phyloP scores from a whole-genome alignment of 2,888 invertebrate genomes.

The Tanypteryx hageni region DNA sequence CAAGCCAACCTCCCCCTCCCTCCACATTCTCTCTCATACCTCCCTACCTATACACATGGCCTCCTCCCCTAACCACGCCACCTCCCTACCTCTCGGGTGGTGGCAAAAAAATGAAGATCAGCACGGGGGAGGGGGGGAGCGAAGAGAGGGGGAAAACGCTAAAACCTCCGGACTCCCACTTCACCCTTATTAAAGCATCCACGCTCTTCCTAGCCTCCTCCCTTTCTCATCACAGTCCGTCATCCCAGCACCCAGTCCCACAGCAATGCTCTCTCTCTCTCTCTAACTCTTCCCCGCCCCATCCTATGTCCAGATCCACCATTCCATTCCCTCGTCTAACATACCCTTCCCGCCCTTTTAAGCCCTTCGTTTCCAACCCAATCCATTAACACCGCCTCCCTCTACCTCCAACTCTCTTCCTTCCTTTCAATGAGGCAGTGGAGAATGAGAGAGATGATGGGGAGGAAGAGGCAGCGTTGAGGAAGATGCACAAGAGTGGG shows the following conservation, averaged over 20 bases:
- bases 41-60: background rate
- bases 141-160: too few species aligned
- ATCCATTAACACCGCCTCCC: conserved; percentile 9
- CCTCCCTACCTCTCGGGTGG: background rate
- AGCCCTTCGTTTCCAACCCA: background rate
- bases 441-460: background rate
- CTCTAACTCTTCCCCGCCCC: background rate
- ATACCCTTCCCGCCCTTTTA: conserved; percentile 1
- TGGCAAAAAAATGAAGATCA: too few species aligned
- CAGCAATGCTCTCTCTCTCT: background rate
- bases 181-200: too few species aligned
- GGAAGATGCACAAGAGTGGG: too few species aligned
- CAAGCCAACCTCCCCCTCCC: background rate
- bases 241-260: too few species aligned
- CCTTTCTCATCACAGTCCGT: too few species aligned
- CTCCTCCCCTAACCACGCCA: background rate
- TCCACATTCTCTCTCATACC: too few species aligned
- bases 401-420: background rate
- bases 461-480: background rate
- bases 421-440: background rate
- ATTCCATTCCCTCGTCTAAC: background rate
- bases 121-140: too few species aligned
- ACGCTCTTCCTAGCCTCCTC: too few species aligned
- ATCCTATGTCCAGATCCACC: background rate
- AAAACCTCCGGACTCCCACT: too few species aligned